Evolutionary conservation across 2,888 invertebrate species (phyloP).

Genomic region (Sturmia bella): DNA sequence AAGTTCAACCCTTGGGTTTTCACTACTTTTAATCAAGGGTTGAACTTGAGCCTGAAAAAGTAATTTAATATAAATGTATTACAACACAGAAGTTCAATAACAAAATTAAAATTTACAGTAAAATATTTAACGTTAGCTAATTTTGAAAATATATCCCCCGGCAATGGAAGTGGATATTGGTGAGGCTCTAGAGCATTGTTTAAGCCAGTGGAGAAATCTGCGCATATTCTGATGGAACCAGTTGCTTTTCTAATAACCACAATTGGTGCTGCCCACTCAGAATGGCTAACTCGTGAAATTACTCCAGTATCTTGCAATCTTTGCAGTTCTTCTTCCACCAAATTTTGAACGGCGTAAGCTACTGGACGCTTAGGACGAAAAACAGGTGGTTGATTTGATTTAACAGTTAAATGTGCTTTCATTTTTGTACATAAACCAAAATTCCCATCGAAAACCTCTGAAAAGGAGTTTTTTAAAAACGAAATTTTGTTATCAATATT

Average conservation of each 20-base stretch:
- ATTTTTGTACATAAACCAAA: conserved; percentile 65
- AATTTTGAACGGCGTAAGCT: conserved; percentile 54
- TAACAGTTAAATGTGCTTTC: conserved; percentile 8
- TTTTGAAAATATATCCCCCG: conserved; percentile 66
- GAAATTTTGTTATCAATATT: too few species aligned
- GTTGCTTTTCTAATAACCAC: conserved; percentile 64
- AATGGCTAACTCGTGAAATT: background rate
- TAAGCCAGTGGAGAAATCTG: conserved; percentile 70
- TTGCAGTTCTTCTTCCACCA: conserved; percentile 31
- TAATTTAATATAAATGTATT: too few species aligned
- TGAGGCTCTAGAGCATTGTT: conserved; percentile 60
- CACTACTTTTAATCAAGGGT: too few species aligned
- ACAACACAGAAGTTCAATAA: too few species aligned
- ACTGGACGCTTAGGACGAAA: conserved; percentile 67
- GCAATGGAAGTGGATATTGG: background rate
- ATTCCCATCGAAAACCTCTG: conserved; percentile 59
- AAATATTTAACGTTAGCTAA: conserved; percentile 45
- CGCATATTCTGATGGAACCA: conserved; percentile 67
- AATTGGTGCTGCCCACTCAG: conserved; percentile 7
- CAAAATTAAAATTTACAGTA: too few species aligned
- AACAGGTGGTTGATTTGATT: conserved; percentile 39
- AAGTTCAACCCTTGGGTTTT: too few species aligned
- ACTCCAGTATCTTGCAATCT: background rate
- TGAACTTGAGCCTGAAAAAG: too few species aligned
- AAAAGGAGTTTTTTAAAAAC: conserved; percentile 19